Conservation (phyloP, 2,888 invertebrate species). For the Sminthurinus aureus region DNA sequence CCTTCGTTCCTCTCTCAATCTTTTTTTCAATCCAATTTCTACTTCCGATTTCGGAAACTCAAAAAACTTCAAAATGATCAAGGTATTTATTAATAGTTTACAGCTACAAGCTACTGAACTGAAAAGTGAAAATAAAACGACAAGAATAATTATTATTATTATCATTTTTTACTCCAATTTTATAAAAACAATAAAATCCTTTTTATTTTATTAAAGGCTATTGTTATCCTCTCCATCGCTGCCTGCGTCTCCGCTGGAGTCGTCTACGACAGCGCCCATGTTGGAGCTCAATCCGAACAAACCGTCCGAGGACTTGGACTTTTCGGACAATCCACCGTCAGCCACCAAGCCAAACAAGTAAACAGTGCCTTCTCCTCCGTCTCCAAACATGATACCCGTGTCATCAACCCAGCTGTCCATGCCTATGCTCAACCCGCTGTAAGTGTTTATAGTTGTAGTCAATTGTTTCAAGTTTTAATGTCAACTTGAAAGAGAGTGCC, state of each 20-base stretch:
- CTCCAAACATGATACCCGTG: constrained; percentile 4
- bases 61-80: no score
- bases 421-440: constrained; percentile 16
- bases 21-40: no score
- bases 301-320: constrained; percentile 50
- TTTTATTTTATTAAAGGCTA: constrained; percentile 23
- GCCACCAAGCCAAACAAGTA: constrained; percentile 43
- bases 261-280: constrained; percentile 22
- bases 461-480: no score
- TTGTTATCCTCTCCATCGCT: constrained; percentile 42
- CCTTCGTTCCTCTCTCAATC: no score
- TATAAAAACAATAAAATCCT: background rate
- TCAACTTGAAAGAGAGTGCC: no score
- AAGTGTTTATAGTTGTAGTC: no score
- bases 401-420: constrained; percentile 29
- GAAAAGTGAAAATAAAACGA: no score
- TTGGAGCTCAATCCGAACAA: constrained; percentile 48
- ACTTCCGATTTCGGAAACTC: no score
- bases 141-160: no score
- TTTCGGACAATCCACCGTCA: constrained; percentile 46
- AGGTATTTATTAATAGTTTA: no score
- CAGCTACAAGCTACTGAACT: no score
- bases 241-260: constrained; percentile 29
- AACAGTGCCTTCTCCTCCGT: constrained; percentile 1
- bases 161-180: no score